Evolutionary conservation across 1,140 invertebrate genomes (phyloP).

Genomic region (Lithobius niger): DNA sequence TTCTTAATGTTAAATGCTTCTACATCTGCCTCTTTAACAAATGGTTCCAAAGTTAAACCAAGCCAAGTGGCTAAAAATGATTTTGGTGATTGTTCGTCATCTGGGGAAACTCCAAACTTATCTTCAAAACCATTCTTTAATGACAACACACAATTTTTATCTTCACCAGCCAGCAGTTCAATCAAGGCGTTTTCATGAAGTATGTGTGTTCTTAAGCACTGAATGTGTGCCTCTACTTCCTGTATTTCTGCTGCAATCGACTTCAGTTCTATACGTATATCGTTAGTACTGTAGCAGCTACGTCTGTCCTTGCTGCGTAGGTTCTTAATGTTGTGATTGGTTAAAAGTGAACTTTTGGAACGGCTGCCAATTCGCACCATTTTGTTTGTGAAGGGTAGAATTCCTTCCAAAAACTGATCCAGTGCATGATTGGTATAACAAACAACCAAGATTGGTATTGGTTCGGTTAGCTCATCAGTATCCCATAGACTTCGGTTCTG

Average conservation of each 20-base stretch:
- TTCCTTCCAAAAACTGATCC: slow-evolving; percentile 73
- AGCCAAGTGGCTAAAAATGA: neutral
- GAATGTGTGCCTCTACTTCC: neutral
- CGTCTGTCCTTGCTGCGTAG: too few relatives aligned
- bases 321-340: slow-evolving; percentile 29
- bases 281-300: neutral
- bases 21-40: neutral
- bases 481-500: slow-evolving; percentile 25
- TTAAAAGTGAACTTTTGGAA: slow-evolving; percentile 43
- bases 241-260: neutral
- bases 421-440: slow-evolving; percentile 78
- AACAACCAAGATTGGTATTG: slow-evolving; percentile 55
- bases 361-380: slow-evolving; percentile 59
- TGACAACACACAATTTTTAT: neutral
- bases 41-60: neutral
- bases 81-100: too few relatives aligned
- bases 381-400: slow-evolving; percentile 31
- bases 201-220: neutral
- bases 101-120: too few relatives aligned
- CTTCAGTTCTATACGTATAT: neutral
- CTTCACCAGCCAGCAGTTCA: neutral
- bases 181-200: neutral
- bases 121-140: neutral
- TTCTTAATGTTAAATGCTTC: neutral
- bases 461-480: neutral